Percentiles rank a stretch among this genome's conserved stretches.
Conservation (phyloP, 2,797 vertebrate species). For the Helicolenus hilgendorfi region DNA sequence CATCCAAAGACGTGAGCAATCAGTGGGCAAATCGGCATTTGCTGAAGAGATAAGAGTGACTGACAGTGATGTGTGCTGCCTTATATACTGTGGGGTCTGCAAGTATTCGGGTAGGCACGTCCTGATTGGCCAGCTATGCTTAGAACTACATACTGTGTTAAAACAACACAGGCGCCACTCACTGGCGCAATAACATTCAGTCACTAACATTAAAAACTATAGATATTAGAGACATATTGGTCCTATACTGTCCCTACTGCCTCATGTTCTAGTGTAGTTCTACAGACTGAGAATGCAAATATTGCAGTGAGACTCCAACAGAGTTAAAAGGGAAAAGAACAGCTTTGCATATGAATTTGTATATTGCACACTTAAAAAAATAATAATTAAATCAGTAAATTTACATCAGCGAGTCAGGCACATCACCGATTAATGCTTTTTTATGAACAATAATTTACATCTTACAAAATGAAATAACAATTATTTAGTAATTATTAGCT, state of each 20-base stretch:
- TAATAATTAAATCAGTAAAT: neutral
- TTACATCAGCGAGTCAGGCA: neutral
- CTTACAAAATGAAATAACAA: constrained; percentile 83
- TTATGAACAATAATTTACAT: constrained; percentile 87
- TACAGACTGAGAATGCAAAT: neutral
- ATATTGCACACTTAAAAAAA: neutral
- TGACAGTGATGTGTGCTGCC: too few relatives aligned
- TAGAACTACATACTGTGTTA: neutral
- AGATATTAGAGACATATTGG: neutral
- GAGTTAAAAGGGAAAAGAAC: neutral
- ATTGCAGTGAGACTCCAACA: neutral
- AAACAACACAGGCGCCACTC: neutral
- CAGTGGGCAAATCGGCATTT: too few relatives aligned
- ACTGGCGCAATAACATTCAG: neutral
- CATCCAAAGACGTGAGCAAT: too few relatives aligned
- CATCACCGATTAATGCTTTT: constrained; percentile 65
- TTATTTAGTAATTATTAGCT: constrained; percentile 60
- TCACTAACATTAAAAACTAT: neutral
- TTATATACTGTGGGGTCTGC: too few relatives aligned
- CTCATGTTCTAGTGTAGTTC: neutral
- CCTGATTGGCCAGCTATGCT: too few relatives aligned
- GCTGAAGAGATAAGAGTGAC: too few relatives aligned
- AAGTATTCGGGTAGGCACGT: too few relatives aligned
- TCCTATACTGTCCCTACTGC: neutral
- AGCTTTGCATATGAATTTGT: neutral